Evolutionary conservation across 2,797 vertebrate genomes (phyloP), one percentile per base, ranked within the genome.

Genomic region (Myioborus miniatus): DNA sequence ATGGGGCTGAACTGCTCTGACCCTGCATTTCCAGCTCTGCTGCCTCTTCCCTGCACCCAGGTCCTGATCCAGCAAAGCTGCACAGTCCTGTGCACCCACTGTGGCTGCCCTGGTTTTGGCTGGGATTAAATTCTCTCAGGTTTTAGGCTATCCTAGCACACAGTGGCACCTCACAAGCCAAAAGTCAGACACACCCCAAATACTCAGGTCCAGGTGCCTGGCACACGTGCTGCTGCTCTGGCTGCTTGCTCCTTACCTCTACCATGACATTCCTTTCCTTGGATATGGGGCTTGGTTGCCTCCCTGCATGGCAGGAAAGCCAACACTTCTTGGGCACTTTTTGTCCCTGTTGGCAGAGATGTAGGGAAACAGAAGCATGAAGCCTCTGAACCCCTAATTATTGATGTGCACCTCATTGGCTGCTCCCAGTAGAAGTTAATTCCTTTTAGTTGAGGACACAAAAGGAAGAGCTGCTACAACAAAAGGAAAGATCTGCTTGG

Each of bases 1-100:
- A 24, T 2, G 2, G 59, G 63, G 23, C 43, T 94, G 89, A 95
- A 93, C 95, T 95, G 75, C 79, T 58, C 89, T 92, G 91, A 93
- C 94, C 91, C 36, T 92, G 82, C 43, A 2, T n/a, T 81, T 86
- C 80, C 83, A 91, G 77, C 72, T 80, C 93, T 36, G 60, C 75
- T 89, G 55, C 77, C 44, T 34, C 69, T 43, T 63, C 56, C 36
- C 5, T 2, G 69, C n/a, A 43, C 36, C 46, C 39, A 11, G 32
- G 34, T 70, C 58, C 62, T 24, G 16, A 32, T 46, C 49, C 58
- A 30, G 59, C 37, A 64, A 41, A 81, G 32, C 62, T n/a, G 53
- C 69, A 4, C 0, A 0, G 46, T 34, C 34, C 60, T 0, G 0
- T 39, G 37, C 59, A 26, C 27, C 39, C n/a, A 1, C 22, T 16